Conservation (phyloP, 2,888 invertebrate species). For the Sarcophaga carnaria region DNA sequence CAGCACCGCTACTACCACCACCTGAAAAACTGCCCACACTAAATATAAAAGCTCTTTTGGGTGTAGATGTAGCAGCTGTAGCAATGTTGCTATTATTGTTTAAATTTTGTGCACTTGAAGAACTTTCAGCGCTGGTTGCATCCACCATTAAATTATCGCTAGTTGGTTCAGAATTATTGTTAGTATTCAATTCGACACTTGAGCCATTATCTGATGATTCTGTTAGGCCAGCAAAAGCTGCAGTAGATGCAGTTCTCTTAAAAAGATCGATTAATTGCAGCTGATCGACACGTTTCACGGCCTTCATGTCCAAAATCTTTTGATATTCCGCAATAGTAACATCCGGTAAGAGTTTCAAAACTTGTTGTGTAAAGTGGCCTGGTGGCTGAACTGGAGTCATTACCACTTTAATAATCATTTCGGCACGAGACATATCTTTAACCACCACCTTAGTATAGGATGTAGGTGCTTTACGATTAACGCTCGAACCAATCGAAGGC, state of each 20-base stretch:
- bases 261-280: conserved; percentile 84
- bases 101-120: conserved; percentile 7
- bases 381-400: conserved; percentile 94
- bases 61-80: conserved; percentile 73
- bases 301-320: conserved; percentile 97
- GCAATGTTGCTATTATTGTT: conserved; percentile 23
- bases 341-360: conserved; percentile 94
- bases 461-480: conserved; percentile 93
- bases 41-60: conserved; percentile 79
- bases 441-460: conserved; percentile 90
- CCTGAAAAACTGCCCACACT: conserved; percentile 79
- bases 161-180: conserved; percentile 31
- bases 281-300: conserved; percentile 85
- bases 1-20: conserved; percentile 71
- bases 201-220: conserved; percentile 38
- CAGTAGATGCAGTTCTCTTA: conserved; percentile 81
- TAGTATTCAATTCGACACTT: conserved; percentile 35
- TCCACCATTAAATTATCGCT: conserved; percentile 57
- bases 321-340: conserved; percentile 95
- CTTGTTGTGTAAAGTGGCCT: conserved; percentile 93
- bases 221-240: conserved; percentile 71
- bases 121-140: conserved; percentile 55
- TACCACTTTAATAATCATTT: conserved; percentile 99
- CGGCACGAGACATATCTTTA: conserved; percentile 97
- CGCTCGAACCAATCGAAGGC: conserved; percentile 95